These are phyloP conservation scores for Diabrotica virgifera DNA, from an alignment of 1,140 invertebrate species.

Conservation along the genomic window DNA sequence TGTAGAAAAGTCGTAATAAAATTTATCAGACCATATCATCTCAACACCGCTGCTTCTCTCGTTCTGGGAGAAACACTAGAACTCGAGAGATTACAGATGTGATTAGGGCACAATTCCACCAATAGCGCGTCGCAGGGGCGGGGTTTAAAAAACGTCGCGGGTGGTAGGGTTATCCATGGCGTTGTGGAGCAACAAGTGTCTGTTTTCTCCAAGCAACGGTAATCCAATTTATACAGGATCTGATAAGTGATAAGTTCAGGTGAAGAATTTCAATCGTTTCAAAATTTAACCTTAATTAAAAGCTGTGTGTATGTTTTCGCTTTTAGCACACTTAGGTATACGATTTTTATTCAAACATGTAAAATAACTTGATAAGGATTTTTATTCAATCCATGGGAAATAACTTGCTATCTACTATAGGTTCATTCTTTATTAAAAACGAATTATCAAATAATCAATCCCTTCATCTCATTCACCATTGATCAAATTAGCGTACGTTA, in stretches of 20 bases:
- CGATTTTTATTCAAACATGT: too few species aligned
- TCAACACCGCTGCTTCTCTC: neutral
- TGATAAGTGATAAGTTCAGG: neutral
- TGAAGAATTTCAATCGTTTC: neutral
- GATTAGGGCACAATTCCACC: conserved; percentile 9
- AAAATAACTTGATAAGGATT: too few species aligned
- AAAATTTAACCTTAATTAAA: too few species aligned
- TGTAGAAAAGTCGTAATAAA: neutral
- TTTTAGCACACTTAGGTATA: too few species aligned
- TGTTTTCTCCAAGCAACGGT: neutral
- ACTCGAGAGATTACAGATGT: conserved; percentile 11
- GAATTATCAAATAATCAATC: too few species aligned
- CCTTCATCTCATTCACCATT: too few species aligned
- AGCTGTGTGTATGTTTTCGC: too few species aligned
- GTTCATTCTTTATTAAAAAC: too few species aligned
- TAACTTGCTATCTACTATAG: too few species aligned
- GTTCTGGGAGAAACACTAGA: conserved; percentile 8
- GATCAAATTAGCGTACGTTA: too few species aligned
- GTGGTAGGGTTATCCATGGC: conserved; percentile 11
- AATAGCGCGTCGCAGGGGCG: conserved; percentile 5
- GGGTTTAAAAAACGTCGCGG: neutral
- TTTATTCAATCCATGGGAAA: too few species aligned
- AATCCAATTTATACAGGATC: conserved; percentile 11
- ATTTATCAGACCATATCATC: neutral
- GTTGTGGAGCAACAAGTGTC: conserved; percentile 12